Evolutionary conservation across 2,797 vertebrate genomes (phyloP).

Genomic region (Ceryle rudis): DNA sequence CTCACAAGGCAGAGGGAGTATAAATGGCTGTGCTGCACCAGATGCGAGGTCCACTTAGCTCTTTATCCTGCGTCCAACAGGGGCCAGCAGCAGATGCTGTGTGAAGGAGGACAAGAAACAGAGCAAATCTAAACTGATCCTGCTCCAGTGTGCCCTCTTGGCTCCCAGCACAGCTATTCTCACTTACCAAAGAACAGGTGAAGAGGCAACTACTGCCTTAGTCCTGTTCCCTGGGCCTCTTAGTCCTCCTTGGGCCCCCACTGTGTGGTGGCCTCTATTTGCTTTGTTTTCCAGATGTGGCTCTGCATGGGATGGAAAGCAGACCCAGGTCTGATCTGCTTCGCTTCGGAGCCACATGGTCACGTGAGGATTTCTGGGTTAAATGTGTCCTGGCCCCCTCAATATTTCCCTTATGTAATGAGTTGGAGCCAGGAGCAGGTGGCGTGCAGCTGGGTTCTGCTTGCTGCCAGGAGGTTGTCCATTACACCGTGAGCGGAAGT

Average conservation of each 20-base stretch:
- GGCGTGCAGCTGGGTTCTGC: slow-evolving; percentile 15
- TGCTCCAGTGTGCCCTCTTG: not conserved
- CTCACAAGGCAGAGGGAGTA: not conserved
- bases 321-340: not conserved
- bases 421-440: not conserved
- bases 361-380: not conserved
- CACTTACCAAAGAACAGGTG: not conserved
- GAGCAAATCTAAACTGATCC: not conserved
- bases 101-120: not conserved
- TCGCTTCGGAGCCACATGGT: accelerated
- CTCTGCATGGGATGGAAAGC: not conserved
- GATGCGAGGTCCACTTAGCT: not conserved
- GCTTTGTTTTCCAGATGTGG: not conserved
- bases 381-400: not conserved
- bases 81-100: not conserved
- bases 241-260: accelerated
- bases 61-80: not conserved
- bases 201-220: not conserved
- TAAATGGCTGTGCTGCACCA: not conserved
- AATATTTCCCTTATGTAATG: not conserved
- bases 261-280: not conserved
- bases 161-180: not conserved
- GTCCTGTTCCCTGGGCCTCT: not conserved
- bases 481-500: accelerated
- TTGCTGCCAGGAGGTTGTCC: slow-evolving; percentile 18